These are phyloP conservation scores for Temnothorax curvispinosus DNA, from an alignment of 1,140 invertebrate genomes.

Conservation along the genomic window DNA sequence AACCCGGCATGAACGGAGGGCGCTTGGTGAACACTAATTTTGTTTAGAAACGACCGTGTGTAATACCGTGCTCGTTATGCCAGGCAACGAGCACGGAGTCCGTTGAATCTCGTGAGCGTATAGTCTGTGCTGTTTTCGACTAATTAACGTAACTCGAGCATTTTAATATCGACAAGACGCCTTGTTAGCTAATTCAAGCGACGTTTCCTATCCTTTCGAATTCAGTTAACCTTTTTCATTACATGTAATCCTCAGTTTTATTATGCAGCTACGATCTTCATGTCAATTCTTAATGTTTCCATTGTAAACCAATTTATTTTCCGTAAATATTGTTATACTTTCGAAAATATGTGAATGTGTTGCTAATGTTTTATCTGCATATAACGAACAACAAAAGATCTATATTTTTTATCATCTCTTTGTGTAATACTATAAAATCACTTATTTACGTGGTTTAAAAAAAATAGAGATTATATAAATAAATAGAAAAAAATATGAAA, in stretches of 20 bases:
- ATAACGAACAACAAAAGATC: neutral
- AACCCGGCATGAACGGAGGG: slow-evolving; percentile 18
- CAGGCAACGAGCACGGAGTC: slow-evolving; percentile 69
- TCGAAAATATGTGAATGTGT: neutral
- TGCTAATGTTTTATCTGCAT: neutral
- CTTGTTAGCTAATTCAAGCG: slow-evolving; percentile 50
- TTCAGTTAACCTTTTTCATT: neutral
- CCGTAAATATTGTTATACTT: neutral
- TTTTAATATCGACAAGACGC: slow-evolving; percentile 41
- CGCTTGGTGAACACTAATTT: slow-evolving; percentile 64
- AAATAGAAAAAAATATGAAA: neutral
- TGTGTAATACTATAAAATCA: neutral
- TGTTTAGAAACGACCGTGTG: slow-evolving; percentile 73
- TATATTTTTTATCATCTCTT: neutral
- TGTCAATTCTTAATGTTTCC: neutral
- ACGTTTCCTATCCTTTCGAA: slow-evolving; percentile 21
- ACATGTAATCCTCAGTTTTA: slow-evolving; percentile 4
- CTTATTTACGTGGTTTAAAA: neutral
- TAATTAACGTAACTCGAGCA: slow-evolving; percentile 71
- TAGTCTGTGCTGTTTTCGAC: slow-evolving; percentile 69
- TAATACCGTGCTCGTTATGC: slow-evolving; percentile 69
- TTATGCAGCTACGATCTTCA: neutral
- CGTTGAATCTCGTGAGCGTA: slow-evolving; percentile 64
- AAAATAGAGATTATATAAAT: slow-evolving; percentile 6
- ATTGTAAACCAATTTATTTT: neutral